These are phyloP conservation scores for Eledone cirrhosa DNA, from an alignment of 2,888 invertebrate genomes.

Conservation along the genomic window DNA sequence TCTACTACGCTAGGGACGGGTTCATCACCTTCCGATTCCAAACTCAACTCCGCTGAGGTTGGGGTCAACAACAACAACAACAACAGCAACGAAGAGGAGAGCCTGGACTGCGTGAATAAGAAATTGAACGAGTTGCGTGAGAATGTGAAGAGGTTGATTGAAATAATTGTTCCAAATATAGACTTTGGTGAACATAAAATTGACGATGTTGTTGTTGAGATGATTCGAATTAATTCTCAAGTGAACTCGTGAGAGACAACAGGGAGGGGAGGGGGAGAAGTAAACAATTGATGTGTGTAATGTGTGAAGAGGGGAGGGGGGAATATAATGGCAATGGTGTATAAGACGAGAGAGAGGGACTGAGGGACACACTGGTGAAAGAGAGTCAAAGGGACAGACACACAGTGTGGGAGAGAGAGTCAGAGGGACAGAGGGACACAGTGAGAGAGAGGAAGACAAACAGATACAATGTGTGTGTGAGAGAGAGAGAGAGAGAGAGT, in stretches of 20 bases:
- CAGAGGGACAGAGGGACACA: no score
- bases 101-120: constrained; percentile 30
- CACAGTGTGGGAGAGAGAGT: no score
- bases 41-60: not conserved
- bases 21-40: not conserved
- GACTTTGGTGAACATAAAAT: constrained; percentile 50
- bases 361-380: no score
- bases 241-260: not conserved
- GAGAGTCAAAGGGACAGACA: no score
- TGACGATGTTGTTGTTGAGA: constrained; percentile 48
- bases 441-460: no score
- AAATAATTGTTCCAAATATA: constrained; percentile 50
- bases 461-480: no score
- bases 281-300: not conserved
- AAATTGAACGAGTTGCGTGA: constrained; percentile 41
- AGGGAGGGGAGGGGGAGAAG: not conserved
- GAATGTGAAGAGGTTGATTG: constrained; percentile 44
- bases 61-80: not conserved
- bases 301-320: not conserved
- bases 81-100: not conserved
- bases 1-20: no score
- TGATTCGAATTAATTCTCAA: constrained; percentile 48
- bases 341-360: no score
- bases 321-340: not conserved
- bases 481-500: no score